Conservation (phyloP, 2,888 invertebrate species). For the Leptinotarsa peninsularis region DNA sequence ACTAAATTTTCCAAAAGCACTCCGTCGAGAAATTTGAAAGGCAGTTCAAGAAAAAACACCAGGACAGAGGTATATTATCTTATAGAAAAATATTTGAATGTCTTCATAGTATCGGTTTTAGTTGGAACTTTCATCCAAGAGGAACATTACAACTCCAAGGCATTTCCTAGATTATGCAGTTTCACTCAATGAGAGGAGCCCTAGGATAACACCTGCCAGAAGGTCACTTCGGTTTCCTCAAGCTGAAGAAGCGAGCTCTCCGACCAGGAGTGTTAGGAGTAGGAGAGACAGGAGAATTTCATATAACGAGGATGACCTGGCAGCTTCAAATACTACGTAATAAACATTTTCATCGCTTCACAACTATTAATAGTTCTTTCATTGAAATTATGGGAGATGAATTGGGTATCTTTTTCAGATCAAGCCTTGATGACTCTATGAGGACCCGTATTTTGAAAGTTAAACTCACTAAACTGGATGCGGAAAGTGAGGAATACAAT, state of each 20-base stretch:
- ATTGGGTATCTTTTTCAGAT: conserved; percentile 19
- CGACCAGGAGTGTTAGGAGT: conserved; percentile 20
- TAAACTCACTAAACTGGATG: conserved; percentile 10
- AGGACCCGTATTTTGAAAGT: conserved; percentile 21
- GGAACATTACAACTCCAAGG: conserved; percentile 31
- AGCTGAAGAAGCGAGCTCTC: conserved; percentile 19
- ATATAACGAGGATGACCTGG: conserved; percentile 19
- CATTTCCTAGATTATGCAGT: conserved; percentile 22
- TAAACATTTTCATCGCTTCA: neutral
- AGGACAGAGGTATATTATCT: neutral
- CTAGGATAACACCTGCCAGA: conserved; percentile 27
- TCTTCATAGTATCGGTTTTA: neutral
- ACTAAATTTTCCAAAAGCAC: conserved; percentile 22
- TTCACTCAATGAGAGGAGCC: conserved; percentile 20
- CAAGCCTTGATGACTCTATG: conserved; percentile 27
- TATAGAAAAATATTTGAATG: neutral
- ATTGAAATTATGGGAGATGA: too few species aligned
- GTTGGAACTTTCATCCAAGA: conserved; percentile 21
- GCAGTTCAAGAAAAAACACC: neutral
- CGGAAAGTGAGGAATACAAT: conserved; percentile 1
- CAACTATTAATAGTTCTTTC: too few species aligned
- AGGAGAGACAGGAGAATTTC: neutral
- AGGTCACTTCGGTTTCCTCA: conserved; percentile 31
- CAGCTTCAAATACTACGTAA: neutral
- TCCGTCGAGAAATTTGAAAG: conserved; percentile 9